phyloP scores from a whole-genome alignment of 2,888 invertebrate species.

The Unio pictorum region DNA sequence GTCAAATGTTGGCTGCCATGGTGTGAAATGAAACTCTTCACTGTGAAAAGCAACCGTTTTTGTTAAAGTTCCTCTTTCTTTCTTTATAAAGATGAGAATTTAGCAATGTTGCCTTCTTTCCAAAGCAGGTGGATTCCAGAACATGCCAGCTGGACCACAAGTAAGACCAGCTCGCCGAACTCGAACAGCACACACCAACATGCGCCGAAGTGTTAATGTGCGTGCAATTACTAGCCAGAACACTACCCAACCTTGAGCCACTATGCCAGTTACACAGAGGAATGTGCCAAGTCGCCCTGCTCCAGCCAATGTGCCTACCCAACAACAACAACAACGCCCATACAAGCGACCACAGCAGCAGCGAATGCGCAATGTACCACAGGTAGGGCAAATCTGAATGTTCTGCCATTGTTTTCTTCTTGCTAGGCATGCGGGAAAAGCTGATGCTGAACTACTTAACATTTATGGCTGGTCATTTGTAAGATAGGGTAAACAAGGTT shows the following conservation, averaged over 20 bases:
- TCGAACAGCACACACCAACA: slow-evolving; percentile 30
- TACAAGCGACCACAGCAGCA: slow-evolving; percentile 29
- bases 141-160: slow-evolving; percentile 34
- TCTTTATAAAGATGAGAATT: too few relatives aligned
- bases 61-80: too few relatives aligned
- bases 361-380: slow-evolving; percentile 2
- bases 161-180: slow-evolving; percentile 40
- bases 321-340: slow-evolving; percentile 20
- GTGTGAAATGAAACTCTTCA: too few relatives aligned
- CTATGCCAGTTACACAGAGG: slow-evolving; percentile 34
- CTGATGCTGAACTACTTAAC: too few relatives aligned
- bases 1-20: too few relatives aligned
- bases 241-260: slow-evolving; percentile 78
- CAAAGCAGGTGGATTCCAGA: slow-evolving; percentile 42
- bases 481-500: too few relatives aligned
- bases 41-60: too few relatives aligned
- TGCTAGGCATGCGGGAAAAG: too few relatives aligned
- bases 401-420: too few relatives aligned
- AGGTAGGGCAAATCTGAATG: too few relatives aligned
- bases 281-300: slow-evolving; percentile 27
- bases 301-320: slow-evolving; percentile 20
- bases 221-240: slow-evolving; percentile 85
- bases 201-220: slow-evolving; percentile 73
- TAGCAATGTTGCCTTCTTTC: too few relatives aligned
- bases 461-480: too few relatives aligned